Evolutionary conservation across 2,113 vertebrate species (phyloP).

Genomic region (Pelodiscus sinensis): DNA sequence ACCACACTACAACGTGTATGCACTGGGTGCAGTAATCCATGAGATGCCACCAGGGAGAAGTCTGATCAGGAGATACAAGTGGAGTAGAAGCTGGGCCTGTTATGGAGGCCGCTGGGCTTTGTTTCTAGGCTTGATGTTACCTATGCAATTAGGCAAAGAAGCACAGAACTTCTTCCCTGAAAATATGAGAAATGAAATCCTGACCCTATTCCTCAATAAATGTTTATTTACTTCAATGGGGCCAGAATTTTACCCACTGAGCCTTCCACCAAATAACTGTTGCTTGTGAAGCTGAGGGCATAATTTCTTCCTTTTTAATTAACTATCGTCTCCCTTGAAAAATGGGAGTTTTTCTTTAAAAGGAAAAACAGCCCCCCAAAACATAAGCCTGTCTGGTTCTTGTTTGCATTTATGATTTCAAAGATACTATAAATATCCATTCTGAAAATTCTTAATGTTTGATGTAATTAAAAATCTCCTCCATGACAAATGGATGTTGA

Average conservation of each 20-base stretch:
- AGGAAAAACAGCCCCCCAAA: neutral
- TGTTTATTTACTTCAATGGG: neutral
- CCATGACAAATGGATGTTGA: neutral
- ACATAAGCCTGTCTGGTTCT: neutral
- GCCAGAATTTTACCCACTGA: neutral
- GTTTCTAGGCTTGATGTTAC: neutral
- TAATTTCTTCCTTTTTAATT: neutral
- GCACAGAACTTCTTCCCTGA: neutral
- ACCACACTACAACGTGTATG: neutral
- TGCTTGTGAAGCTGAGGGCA: neutral
- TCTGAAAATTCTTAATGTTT: neutral
- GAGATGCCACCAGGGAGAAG: neutral
- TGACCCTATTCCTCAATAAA: neutral
- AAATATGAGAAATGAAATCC: neutral
- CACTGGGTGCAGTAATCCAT: neutral
- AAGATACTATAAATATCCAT: neutral
- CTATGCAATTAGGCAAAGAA: neutral
- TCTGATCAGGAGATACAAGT: neutral
- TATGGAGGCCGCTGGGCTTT: neutral
- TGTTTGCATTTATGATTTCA: neutral
- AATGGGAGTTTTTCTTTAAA: neutral
- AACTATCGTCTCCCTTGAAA: neutral
- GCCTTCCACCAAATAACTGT: neutral
- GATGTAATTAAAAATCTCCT: neutral
- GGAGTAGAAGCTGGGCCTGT: neutral